A percentile compares a stretch with the other conserved stretches of the same genome.
Conservation (phyloP, 2,797 vertebrate species). For the Acanthornis magna region DNA sequence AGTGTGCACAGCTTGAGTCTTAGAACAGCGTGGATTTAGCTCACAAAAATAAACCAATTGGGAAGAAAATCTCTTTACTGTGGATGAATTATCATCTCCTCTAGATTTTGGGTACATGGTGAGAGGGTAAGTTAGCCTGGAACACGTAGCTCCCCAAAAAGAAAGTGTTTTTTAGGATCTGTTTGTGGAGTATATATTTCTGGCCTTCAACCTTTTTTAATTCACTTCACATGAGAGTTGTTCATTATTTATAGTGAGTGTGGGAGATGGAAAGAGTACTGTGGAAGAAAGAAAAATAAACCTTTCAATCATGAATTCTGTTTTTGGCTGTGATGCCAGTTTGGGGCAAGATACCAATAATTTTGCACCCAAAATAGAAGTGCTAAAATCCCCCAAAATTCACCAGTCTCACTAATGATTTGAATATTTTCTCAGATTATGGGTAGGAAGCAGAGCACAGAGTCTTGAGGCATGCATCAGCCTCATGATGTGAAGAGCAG, state of each 20-base stretch:
- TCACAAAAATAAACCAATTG: not conserved
- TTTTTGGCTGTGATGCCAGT: not conserved
- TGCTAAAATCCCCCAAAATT: conserved; percentile 41
- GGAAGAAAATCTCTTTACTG: not conserved
- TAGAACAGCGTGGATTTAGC: not conserved
- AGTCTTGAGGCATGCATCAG: not conserved
- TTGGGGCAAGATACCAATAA: conserved; percentile 20
- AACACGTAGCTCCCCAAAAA: not conserved
- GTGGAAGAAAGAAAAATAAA: conserved; percentile 36
- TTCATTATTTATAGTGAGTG: conserved; percentile 49
- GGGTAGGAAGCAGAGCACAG: not conserved
- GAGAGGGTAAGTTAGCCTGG: not conserved
- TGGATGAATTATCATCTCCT: not conserved
- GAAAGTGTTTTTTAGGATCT: not conserved
- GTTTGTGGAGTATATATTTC: not conserved
- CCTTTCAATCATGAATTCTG: conserved; percentile 31
- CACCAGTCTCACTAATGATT: conserved; percentile 21
- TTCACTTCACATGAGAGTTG: conserved; percentile 20
- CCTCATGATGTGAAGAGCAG: not conserved
- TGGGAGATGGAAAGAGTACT: conserved; percentile 23
- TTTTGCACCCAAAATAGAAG: conserved; percentile 18
- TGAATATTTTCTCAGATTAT: conserved; percentile 7
- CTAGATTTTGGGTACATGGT: not conserved
- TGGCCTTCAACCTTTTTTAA: conserved; percentile 1
- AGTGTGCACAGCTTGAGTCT: not conserved